Evolutionary conservation across 2,113 vertebrate species (phyloP).

Genomic region (Tretioscincus oriximinensis): DNA sequence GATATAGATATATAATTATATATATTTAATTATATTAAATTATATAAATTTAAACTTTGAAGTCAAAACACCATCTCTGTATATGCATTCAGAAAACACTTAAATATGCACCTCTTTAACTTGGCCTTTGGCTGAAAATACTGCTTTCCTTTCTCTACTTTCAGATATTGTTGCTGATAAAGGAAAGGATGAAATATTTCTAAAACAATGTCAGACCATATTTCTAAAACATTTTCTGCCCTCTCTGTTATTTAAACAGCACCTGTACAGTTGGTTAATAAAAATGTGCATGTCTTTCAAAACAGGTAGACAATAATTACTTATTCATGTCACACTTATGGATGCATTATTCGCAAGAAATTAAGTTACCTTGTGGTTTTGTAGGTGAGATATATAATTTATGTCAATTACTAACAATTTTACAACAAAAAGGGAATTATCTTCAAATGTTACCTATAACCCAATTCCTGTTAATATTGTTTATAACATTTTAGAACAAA

Average conservation of each 20-base stretch:
- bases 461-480: not conserved
- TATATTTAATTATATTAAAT: no score
- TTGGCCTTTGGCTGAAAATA: no score
- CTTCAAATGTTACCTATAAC: constrained; percentile 39
- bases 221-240: not conserved
- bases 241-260: constrained; percentile 21
- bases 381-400: constrained; percentile 30
- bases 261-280: constrained; percentile 34
- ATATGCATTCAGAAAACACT: no score
- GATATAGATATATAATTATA: no score
- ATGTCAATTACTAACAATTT: constrained; percentile 21
- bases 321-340: constrained; percentile 44
- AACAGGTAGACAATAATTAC: constrained; percentile 42
- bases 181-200: no score
- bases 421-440: constrained; percentile 49
- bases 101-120: no score
- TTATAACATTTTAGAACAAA: constrained; percentile 31
- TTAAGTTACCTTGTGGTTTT: constrained; percentile 48
- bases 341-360: constrained; percentile 53
- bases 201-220: constrained; percentile 27
- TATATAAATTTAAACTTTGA: no score
- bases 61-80: no score
- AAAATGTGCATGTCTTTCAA: constrained; percentile 36
- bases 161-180: no score
- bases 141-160: no score